phyloP scores from a whole-genome alignment of 1,140 invertebrate species.

The Diorhabda elongata region DNA sequence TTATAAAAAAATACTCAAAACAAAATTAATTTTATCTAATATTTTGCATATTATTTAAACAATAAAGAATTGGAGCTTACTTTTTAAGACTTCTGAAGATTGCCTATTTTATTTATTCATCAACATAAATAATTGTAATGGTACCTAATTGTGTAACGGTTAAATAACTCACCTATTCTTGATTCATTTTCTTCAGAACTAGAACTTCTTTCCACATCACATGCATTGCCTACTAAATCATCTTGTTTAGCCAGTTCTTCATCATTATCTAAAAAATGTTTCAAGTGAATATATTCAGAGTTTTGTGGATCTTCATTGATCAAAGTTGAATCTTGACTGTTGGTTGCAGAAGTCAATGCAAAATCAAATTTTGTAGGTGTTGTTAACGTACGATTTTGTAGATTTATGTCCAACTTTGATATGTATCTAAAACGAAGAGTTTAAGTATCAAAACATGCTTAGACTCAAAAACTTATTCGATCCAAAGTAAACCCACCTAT shows the following conservation, averaged over 20 bases:
- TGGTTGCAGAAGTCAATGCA: constrained; percentile 20
- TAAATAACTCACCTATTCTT: constrained; percentile 3
- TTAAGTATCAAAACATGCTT: neutral
- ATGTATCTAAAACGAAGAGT: neutral
- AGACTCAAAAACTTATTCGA: neutral
- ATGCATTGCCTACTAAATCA: constrained; percentile 9
- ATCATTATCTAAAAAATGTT: constrained; percentile 43
- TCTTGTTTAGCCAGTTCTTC: constrained; percentile 34
- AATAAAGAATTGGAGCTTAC: no score
- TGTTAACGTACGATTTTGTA: constrained; percentile 18
- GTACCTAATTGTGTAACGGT: neutral
- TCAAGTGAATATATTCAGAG: constrained; percentile 41
- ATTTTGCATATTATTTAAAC: no score
- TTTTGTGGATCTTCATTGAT: constrained; percentile 36
- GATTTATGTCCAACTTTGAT: constrained; percentile 9
- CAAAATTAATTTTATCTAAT: no score
- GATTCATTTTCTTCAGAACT: constrained; percentile 18
- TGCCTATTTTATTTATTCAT: no score
- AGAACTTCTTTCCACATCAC: constrained; percentile 23
- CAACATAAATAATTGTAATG: neutral
- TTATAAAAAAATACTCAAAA: no score
- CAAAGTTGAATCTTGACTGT: constrained; percentile 18
- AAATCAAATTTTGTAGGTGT: constrained; percentile 34
- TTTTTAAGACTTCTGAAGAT: no score
- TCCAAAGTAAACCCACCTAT: constrained; percentile 19